phyloP scores from a whole-genome alignment of 2,797 vertebrate species.

The Syndactyla subalaris region DNA sequence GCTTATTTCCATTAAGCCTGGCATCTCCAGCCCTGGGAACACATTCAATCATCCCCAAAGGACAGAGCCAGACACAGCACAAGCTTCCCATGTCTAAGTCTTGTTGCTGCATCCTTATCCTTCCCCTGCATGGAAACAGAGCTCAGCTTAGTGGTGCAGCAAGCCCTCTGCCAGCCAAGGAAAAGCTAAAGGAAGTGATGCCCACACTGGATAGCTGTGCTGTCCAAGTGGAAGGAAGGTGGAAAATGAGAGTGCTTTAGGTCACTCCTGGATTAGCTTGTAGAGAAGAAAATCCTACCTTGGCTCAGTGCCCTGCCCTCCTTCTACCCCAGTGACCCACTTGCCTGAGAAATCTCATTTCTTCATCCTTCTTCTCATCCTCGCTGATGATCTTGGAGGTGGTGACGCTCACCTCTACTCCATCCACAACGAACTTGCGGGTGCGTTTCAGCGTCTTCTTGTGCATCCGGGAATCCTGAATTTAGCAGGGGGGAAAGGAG shows the following conservation, averaged over 20 bases:
- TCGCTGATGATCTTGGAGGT: slow-evolving; percentile 96
- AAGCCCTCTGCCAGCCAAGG: background rate
- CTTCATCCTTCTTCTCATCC: slow-evolving; percentile 97
- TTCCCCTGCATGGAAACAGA: background rate
- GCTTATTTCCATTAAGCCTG: background rate
- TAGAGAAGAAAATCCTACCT: background rate
- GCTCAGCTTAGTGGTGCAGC: background rate
- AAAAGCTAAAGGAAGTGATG: background rate
- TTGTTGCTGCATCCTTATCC: background rate
- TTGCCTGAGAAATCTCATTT: slow-evolving; percentile 96
- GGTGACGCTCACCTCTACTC: slow-evolving; percentile 94
- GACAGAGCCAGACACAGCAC: background rate
- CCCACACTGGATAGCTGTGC: background rate
- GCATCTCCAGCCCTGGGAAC: background rate
- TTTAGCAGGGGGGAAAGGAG: background rate
- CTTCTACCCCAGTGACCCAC: background rate
- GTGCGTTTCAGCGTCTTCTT: slow-evolving; percentile 94
- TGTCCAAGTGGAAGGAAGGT: background rate
- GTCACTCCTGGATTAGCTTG: background rate
- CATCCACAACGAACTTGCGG: slow-evolving; percentile 91
- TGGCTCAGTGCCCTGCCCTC: accelerated
- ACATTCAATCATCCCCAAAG: background rate
- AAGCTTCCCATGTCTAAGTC: background rate
- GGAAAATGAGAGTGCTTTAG: background rate
- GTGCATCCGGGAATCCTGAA: slow-evolving; percentile 81